A percentile compares a stretch with the other conserved stretches of the same genome.
These are phyloP conservation scores for Archocentrus centrarchus DNA, from an alignment of 2,113 vertebrate species.

Conservation along the genomic window DNA sequence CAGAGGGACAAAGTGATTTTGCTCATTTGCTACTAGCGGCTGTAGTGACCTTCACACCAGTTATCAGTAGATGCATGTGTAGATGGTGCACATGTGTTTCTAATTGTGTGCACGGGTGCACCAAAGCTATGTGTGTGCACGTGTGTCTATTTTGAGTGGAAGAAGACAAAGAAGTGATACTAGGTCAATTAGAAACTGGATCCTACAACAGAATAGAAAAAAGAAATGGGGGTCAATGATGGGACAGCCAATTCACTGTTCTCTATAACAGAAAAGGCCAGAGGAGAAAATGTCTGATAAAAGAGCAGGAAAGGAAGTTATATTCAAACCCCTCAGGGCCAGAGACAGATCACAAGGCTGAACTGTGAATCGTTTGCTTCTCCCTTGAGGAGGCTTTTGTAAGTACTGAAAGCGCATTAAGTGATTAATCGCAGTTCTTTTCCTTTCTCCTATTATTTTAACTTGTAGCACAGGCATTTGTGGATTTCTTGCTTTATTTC, in stretches of 20 bases:
- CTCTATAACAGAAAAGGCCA: slow-evolving; percentile 58
- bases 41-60: slow-evolving; percentile 71
- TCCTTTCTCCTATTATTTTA: not conserved
- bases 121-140: not conserved
- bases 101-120: not conserved
- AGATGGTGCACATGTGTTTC: not conserved
- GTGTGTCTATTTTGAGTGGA: slow-evolving; percentile 19
- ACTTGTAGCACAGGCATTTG: not conserved
- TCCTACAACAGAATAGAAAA: slow-evolving; percentile 9
- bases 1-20: slow-evolving; percentile 62
- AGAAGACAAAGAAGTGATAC: not conserved
- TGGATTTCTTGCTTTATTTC: not conserved
- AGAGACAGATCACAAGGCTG: slow-evolving; percentile 20
- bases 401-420: slow-evolving; percentile 22
- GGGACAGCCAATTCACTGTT: slow-evolving; percentile 42
- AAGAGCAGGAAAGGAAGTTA: slow-evolving; percentile 38
- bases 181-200: slow-evolving; percentile 41
- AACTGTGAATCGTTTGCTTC: slow-evolving; percentile 36
- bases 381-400: slow-evolving; percentile 27
- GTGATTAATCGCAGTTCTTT: slow-evolving; percentile 19
- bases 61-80: not conserved
- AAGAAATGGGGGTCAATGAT: slow-evolving; percentile 9
- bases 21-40: slow-evolving; percentile 47
- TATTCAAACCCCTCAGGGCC: slow-evolving; percentile 20
- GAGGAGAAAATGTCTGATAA: slow-evolving; percentile 44